phyloP scores from a whole-genome alignment of 1,140 invertebrate genomes.

The Teleopsis dalmanni region DNA sequence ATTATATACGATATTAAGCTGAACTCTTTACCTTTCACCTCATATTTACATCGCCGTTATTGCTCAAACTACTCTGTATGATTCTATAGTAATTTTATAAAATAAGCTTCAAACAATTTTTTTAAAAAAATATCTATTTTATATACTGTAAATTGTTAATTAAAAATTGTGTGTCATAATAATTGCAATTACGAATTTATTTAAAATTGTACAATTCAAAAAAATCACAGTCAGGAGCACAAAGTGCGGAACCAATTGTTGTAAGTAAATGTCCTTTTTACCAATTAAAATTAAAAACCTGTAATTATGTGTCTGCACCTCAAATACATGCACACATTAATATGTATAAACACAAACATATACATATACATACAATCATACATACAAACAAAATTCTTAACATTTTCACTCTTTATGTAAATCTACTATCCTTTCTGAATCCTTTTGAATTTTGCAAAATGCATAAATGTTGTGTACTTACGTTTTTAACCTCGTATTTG shows the following conservation, averaged over 20 bases:
- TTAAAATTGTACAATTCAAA: slow-evolving; percentile 17
- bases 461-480: too few species aligned
- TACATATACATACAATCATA: slow-evolving; percentile 6
- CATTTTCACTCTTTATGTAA: too few species aligned
- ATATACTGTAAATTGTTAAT: slow-evolving; percentile 7
- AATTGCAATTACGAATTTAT: slow-evolving; percentile 14
- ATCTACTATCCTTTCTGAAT: too few species aligned
- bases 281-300: slow-evolving; percentile 7
- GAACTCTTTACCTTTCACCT: too few species aligned
- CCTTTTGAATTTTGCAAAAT: too few species aligned
- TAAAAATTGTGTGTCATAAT: slow-evolving; percentile 6
- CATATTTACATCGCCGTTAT: too few species aligned
- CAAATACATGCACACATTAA: slow-evolving; percentile 11
- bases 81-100: too few species aligned
- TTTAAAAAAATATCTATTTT: slow-evolving; percentile 10
- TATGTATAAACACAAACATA: slow-evolving; percentile 3
- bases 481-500: too few species aligned
- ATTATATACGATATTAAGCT: too few species aligned
- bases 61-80: too few species aligned
- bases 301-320: neutral
- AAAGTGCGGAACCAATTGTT: slow-evolving; percentile 89
- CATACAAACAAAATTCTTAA: too few species aligned
- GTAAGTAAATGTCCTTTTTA: slow-evolving; percentile 61
- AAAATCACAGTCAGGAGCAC: slow-evolving; percentile 70
- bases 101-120: too few species aligned